Evolutionary conservation across 1,140 invertebrate species (phyloP).

Genomic region (Calliphora vicina): DNA sequence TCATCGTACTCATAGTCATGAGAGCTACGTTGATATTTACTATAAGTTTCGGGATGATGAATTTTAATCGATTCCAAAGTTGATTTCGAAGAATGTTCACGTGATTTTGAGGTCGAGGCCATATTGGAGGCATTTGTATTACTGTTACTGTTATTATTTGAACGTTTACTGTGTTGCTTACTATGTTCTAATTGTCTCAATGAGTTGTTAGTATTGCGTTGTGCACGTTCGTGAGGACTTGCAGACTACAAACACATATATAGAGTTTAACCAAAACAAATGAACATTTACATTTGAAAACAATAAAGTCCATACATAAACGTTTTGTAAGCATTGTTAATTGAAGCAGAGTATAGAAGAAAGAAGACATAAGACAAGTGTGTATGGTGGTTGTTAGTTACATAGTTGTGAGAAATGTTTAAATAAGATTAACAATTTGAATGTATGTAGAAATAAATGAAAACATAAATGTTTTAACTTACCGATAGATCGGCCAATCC

Average conservation of each 20-base stretch:
- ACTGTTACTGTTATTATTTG: conserved; percentile 63
- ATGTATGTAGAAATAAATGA: neutral
- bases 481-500: conserved; percentile 59
- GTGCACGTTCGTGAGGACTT: conserved; percentile 53
- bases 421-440: neutral
- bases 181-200: conserved; percentile 69
- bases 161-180: conserved; percentile 64
- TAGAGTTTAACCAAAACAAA: neutral
- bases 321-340: neutral
- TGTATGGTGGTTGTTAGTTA: neutral
- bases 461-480: conserved; percentile 37
- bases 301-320: neutral
- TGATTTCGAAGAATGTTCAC: conserved; percentile 39
- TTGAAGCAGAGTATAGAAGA: neutral
- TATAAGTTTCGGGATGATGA: conserved; percentile 42
- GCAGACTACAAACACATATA: conserved; percentile 38
- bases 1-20: conserved; percentile 48
- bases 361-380: neutral
- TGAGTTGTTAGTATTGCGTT: conserved; percentile 61
- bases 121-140: conserved; percentile 66
- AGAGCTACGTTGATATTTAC: conserved; percentile 50
- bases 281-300: neutral
- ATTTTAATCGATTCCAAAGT: conserved; percentile 41
- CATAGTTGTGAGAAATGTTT: too few species aligned
- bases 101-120: conserved; percentile 20